Conservation (phyloP, 2,888 invertebrate species). For the Eilema caniola region DNA sequence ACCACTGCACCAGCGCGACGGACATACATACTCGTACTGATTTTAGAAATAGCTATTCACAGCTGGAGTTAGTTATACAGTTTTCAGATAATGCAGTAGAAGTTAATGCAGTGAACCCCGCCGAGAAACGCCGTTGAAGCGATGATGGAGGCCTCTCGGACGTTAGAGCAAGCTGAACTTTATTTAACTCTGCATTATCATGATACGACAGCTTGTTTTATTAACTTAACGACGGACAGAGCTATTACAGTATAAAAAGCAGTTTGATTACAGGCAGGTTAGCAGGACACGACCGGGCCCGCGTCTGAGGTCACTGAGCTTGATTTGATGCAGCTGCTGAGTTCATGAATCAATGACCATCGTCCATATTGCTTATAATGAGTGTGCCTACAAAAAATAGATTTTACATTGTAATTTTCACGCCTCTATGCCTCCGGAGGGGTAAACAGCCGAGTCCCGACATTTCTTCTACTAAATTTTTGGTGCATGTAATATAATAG, state of each 20-base stretch:
- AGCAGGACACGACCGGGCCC: neutral
- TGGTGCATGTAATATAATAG: neutral
- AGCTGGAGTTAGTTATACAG: neutral
- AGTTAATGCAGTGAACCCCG: neutral
- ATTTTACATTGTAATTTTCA: neutral
- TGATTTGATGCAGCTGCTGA: conserved; percentile 2
- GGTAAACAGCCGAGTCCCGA: neutral
- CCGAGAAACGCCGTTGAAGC: neutral
- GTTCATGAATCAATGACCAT: neutral
- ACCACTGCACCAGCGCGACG: too few species aligned
- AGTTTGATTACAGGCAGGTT: neutral
- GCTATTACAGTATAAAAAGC: neutral
- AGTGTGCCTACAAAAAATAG: neutral
- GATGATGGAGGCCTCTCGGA: neutral
- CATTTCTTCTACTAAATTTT: neutral
- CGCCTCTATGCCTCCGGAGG: neutral
- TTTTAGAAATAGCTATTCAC: neutral
- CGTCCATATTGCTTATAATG: neutral
- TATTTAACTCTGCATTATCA: neutral
- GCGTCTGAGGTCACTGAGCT: neutral
- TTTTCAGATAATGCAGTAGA: too few species aligned
- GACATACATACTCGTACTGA: neutral
- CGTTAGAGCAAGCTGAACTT: neutral
- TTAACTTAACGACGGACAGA: neutral
- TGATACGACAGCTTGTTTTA: neutral